These are phyloP conservation scores for Halichondria panicea DNA, from an alignment of 37 sponge, comb jelly and placozoan genomes.

Conservation along the genomic window DNA sequence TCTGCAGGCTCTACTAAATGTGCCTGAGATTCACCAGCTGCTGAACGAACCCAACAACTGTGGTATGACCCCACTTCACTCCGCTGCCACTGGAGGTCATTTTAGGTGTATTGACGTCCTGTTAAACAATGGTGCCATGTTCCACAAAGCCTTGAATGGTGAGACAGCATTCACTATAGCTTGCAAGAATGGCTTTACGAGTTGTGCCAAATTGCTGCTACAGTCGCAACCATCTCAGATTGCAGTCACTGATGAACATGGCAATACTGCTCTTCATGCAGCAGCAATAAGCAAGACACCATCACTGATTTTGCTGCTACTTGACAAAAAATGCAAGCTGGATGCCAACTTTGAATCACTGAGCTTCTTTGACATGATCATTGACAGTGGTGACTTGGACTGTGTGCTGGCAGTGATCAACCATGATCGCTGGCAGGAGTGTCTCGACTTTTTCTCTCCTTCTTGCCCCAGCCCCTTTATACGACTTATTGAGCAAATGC, in stretches of 20 bases:
- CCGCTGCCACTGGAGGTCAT: constrained; percentile 65
- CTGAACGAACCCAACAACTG: constrained; percentile 58
- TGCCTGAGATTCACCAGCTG: constrained; percentile 10
- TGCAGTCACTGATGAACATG: constrained; percentile 51
- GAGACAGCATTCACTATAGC: constrained; percentile 67
- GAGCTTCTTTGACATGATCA: constrained; percentile 79
- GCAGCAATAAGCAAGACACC: constrained; percentile 58
- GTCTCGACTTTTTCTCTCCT: constrained; percentile 67
- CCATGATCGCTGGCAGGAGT: constrained; percentile 71
- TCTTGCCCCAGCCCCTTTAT: constrained; percentile 61
- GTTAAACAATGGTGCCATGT: constrained; percentile 72
- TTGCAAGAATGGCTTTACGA: constrained; percentile 31
- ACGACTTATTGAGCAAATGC: constrained; percentile 61
- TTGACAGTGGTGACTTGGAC: constrained; percentile 31
- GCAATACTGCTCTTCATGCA: constrained; percentile 74
- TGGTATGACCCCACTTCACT: constrained; percentile 83
- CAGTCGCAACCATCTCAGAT: constrained; percentile 65
- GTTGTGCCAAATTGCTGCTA: constrained; percentile 39
- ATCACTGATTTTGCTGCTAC: constrained; percentile 32
- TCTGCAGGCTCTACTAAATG: constrained; percentile 30
- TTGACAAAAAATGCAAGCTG: constrained; percentile 58
- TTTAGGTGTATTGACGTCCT: constrained; percentile 62
- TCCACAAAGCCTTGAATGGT: constrained; percentile 59
- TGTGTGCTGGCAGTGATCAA: constrained; percentile 54
- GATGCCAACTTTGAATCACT: constrained; percentile 51